These are phyloP conservation scores for Dasyprocta punctata DNA, from an alignment of 2,113 vertebrate genomes.

Conservation along the genomic window DNA sequence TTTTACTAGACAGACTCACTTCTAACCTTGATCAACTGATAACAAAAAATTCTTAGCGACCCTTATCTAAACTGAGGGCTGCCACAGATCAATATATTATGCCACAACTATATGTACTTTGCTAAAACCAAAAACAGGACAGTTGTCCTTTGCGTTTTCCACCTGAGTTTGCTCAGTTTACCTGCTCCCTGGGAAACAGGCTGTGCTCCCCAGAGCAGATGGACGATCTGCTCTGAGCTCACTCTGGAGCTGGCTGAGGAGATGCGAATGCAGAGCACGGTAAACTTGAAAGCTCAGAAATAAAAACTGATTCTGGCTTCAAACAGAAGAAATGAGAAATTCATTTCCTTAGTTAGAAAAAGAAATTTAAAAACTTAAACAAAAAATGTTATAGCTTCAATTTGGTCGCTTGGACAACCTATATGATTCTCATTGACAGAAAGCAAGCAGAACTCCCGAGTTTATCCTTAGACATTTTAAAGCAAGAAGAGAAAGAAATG, in stretches of 20 bases:
- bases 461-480: slow-evolving; percentile 37
- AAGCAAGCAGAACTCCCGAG: slow-evolving; percentile 26
- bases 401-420: slow-evolving; percentile 10
- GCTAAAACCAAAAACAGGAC: slow-evolving; percentile 46
- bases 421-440: background rate
- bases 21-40: slow-evolving; percentile 7
- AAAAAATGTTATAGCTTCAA: slow-evolving; percentile 48
- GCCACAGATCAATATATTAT: slow-evolving; percentile 39
- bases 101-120: slow-evolving; percentile 44
- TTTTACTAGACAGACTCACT: background rate
- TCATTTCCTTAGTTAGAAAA: slow-evolving; percentile 15
- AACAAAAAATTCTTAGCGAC: slow-evolving; percentile 1
- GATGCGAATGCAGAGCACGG: background rate
- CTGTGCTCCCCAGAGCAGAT: slow-evolving; percentile 18
- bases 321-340: slow-evolving; percentile 33
- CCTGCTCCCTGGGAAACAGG: slow-evolving; percentile 3
- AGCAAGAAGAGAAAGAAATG: slow-evolving; percentile 53
- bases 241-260: slow-evolving; percentile 26
- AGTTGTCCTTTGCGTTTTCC: background rate
- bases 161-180: background rate
- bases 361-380: slow-evolving; percentile 16
- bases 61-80: slow-evolving; percentile 53
- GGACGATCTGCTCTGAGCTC: background rate
- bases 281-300: slow-evolving; percentile 59
- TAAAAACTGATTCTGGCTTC: slow-evolving; percentile 2